phyloP scores from a whole-genome alignment of 2,888 invertebrate species.

The Synanthedon tipuliformis region DNA sequence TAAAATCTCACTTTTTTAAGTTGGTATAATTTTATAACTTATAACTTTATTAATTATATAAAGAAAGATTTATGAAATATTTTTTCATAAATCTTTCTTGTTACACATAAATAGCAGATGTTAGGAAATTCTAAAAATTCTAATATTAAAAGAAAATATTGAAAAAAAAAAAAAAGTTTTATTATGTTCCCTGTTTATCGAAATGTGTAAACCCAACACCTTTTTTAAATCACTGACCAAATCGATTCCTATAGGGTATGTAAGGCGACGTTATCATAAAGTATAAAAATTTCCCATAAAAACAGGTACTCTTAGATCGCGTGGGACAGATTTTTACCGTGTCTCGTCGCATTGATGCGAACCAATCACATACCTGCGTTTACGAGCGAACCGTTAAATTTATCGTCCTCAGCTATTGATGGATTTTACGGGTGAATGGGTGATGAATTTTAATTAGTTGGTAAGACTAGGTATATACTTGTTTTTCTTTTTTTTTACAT shows the following conservation, averaged over 20 bases:
- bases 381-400: constrained; percentile 24
- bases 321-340: constrained; percentile 20
- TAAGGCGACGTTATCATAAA: constrained; percentile 1
- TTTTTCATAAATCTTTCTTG: too few species aligned
- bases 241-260: background rate
- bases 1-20: too few species aligned
- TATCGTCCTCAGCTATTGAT: constrained; percentile 21
- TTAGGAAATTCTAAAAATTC: too few species aligned
- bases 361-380: constrained; percentile 26
- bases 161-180: too few species aligned
- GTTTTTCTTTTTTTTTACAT: too few species aligned
- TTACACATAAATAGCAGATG: too few species aligned
- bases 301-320: constrained; percentile 4
- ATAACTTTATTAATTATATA: too few species aligned
- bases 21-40: too few species aligned
- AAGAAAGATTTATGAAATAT: too few species aligned
- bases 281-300: constrained; percentile 12
- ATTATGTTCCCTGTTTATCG: too few species aligned
- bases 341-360: constrained; percentile 14
- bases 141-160: too few species aligned
- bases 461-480: too few species aligned
- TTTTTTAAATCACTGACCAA: background rate
- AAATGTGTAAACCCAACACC: background rate
- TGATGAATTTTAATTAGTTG: background rate
- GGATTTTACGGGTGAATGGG: constrained; percentile 13